Conservation (phyloP, 2,797 vertebrate genomes). For the Steatocranus sp. region DNA sequence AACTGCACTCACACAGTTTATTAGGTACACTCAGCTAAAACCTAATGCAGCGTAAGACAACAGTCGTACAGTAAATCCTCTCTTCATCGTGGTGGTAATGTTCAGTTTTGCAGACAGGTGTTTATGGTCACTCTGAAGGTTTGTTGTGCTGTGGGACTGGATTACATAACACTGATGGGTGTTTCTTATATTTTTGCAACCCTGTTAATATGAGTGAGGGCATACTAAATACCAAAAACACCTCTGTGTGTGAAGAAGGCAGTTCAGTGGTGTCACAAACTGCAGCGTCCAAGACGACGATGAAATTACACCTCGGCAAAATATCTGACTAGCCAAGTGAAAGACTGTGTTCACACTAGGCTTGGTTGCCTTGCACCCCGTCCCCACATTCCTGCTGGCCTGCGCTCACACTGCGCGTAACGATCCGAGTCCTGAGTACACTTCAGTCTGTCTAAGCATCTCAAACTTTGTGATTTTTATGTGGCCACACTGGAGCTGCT, state of each 20-base stretch:
- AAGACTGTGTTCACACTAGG: neutral
- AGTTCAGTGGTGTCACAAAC: neutral
- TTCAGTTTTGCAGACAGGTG: neutral
- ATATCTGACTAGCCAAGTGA: neutral
- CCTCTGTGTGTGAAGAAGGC: neutral
- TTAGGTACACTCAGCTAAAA: neutral
- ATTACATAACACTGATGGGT: neutral
- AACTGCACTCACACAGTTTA: neutral
- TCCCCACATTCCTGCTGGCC: neutral
- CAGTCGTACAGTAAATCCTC: neutral
- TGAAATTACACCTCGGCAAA: neutral
- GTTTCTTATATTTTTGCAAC: neutral
- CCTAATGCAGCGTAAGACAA: neutral
- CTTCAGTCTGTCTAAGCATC: neutral
- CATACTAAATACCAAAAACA: neutral
- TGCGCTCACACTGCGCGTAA: neutral
- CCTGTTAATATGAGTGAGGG: neutral
- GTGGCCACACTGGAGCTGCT: neutral
- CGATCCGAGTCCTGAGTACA: too few species aligned
- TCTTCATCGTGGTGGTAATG: neutral
- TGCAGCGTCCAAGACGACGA: neutral
- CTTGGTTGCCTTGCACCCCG: rapidly evolving
- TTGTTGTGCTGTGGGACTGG: neutral
- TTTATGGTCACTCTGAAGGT: neutral
- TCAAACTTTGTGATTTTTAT: neutral